Conservation (phyloP, 2,888 invertebrate genomes). For the Lochmaea crataegi region DNA sequence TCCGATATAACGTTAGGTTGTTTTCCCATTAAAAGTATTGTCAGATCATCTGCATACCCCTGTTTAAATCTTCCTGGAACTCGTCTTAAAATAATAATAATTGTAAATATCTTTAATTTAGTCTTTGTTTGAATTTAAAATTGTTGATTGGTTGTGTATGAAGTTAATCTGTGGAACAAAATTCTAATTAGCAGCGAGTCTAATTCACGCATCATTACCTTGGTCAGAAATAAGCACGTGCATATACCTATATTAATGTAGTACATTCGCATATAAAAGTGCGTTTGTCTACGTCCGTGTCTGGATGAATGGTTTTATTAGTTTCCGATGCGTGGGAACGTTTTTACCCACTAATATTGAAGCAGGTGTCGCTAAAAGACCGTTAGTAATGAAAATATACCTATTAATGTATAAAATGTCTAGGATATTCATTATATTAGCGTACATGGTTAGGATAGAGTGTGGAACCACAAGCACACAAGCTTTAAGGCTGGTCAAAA, state of each 20-base stretch:
- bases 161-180: not conserved
- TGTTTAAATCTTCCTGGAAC: no score
- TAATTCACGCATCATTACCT: constrained; percentile 14
- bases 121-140: no score
- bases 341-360: constrained; percentile 29
- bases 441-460: not conserved
- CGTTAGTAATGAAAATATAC: constrained; percentile 29
- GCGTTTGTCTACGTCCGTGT: constrained; percentile 16
- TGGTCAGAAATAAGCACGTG: constrained; percentile 15
- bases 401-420: constrained; percentile 1
- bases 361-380: constrained; percentile 39
- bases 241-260: not conserved
- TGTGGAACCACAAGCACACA: no score
- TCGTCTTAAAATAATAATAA: no score
- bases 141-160: no score
- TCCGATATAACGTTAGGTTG: no score
- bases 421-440: not conserved
- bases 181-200: not conserved
- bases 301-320: constrained; percentile 32
- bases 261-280: not conserved
- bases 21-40: no score
- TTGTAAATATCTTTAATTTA: no score
- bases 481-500: no score
- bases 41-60: no score
- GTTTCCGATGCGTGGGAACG: constrained; percentile 41